A percentile compares a stretch with the other conserved stretches of the same genome.
phyloP scores from a whole-genome alignment of 2,888 invertebrate species.

The Phortica magna region DNA sequence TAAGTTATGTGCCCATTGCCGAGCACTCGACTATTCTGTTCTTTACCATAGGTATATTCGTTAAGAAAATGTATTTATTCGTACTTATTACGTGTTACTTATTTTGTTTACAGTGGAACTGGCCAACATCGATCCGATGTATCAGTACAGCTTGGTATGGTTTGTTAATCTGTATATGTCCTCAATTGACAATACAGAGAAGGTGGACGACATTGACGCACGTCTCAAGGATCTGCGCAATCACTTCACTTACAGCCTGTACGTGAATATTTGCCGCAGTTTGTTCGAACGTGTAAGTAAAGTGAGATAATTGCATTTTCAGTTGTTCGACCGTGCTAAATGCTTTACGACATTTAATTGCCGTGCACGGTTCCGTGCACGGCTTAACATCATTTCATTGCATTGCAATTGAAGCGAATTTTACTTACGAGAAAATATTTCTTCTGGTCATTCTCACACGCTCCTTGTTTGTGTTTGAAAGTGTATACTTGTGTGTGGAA shows the following conservation, averaged over 20 bases:
- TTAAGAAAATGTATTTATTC: not conserved
- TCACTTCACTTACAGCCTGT: constrained; percentile 93
- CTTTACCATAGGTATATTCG: constrained; percentile 88
- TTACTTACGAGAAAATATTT: not conserved
- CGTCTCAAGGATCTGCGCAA: constrained; percentile 86
- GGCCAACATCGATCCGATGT: constrained; percentile 97
- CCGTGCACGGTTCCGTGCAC: not conserved
- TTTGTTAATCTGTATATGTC: constrained; percentile 92
- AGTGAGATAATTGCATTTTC: not conserved
- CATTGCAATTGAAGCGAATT: constrained; percentile 55
- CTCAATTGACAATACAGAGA: constrained; percentile 92
- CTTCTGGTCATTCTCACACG: not conserved
- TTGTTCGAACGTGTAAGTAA: constrained; percentile 90
- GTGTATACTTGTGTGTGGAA: not conserved
- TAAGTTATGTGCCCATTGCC: constrained; percentile 94
- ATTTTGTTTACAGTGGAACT: constrained; percentile 83
- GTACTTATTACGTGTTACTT: not conserved
- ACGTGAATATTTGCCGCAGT: constrained; percentile 94
- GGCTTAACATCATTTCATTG: constrained; percentile 57
- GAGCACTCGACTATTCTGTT: constrained; percentile 93
- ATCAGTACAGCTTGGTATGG: constrained; percentile 96
- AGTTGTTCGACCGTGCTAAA: constrained; percentile 6
- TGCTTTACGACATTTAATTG: constrained; percentile 1
- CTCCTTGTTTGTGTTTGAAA: not conserved
- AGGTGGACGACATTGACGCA: constrained; percentile 87